A percentile compares a stretch with the other conserved stretches of the same genome.
Conservation (phyloP, 2,797 vertebrate species). For the Hypotaenidia okinawae region DNA sequence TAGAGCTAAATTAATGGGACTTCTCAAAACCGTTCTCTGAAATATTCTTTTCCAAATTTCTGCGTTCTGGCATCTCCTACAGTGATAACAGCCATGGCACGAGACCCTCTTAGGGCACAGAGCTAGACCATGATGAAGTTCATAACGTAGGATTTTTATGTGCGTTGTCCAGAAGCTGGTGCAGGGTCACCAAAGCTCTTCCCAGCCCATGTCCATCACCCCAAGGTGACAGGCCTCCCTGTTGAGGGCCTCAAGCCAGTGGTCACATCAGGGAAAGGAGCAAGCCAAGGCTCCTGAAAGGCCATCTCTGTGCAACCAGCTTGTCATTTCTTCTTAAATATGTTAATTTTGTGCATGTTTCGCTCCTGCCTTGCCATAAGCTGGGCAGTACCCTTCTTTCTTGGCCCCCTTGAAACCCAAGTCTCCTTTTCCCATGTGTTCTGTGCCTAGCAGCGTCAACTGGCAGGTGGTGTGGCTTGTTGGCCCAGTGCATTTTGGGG, state of each 20-base stretch:
- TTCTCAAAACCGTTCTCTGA: background rate
- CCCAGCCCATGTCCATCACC: background rate
- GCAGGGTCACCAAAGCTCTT: background rate
- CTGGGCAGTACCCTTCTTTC: background rate
- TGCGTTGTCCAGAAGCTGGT: background rate
- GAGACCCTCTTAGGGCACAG: background rate
- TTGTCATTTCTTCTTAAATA: background rate
- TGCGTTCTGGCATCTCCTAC: background rate
- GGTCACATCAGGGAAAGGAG: background rate
- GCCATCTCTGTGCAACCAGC: background rate
- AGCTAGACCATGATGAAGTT: background rate
- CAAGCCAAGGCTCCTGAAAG: background rate
- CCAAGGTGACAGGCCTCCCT: background rate
- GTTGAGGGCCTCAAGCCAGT: background rate
- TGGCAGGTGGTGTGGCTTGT: background rate
- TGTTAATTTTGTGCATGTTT: background rate
- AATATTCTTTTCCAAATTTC: background rate
- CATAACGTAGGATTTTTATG: background rate
- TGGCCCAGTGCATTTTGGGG: background rate
- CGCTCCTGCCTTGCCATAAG: background rate
- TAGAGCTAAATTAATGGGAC: background rate
- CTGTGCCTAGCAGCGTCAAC: background rate
- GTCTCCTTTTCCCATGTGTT: background rate
- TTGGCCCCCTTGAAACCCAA: background rate
- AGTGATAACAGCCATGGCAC: accelerated